Evolutionary conservation across 2,888 invertebrate species (phyloP).

Genomic region (Epinotia nisella): DNA sequence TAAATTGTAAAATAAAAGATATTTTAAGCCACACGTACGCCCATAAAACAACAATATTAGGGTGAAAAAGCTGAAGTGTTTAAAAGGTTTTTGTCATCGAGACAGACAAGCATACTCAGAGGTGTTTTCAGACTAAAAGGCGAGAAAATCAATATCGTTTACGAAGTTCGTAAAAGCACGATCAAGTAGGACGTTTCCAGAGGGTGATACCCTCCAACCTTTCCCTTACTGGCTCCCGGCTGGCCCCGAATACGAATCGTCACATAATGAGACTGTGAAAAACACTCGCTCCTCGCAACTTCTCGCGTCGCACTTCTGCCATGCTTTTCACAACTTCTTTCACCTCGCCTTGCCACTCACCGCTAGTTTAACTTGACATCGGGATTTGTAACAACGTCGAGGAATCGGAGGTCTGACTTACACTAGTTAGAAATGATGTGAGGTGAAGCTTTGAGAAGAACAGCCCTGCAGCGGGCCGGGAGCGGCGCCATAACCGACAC

Average conservation of each 20-base stretch:
- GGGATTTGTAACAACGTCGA: not conserved
- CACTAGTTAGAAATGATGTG: not conserved
- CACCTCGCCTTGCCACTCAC: not conserved
- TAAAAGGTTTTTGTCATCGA: constrained; percentile 46
- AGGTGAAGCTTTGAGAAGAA: not conserved
- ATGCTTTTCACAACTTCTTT: not conserved
- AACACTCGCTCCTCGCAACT: constrained; percentile 76
- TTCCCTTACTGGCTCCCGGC: constrained; percentile 59
- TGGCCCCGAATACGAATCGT: constrained; percentile 78
- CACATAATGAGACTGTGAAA: constrained; percentile 79
- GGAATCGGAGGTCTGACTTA: not conserved
- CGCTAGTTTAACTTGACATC: not conserved
- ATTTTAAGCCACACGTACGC: constrained; percentile 32
- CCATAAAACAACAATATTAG: constrained; percentile 25
- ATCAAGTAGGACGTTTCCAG: constrained; percentile 60
- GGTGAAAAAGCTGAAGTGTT: constrained; percentile 42
- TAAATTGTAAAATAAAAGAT: constrained; percentile 45
- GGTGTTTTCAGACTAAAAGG: constrained; percentile 38
- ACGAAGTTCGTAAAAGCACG: constrained; percentile 62
- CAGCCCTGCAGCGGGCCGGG: constrained; percentile 53
- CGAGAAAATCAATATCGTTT: constrained; percentile 63
- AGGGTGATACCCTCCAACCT: constrained; percentile 62
- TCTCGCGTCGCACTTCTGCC: constrained; percentile 59
- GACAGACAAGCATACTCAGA: constrained; percentile 41
- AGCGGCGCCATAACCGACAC: constrained; percentile 51